phyloP scores from a whole-genome alignment of 2,113 vertebrate species.

The Crotalus tigris region DNA sequence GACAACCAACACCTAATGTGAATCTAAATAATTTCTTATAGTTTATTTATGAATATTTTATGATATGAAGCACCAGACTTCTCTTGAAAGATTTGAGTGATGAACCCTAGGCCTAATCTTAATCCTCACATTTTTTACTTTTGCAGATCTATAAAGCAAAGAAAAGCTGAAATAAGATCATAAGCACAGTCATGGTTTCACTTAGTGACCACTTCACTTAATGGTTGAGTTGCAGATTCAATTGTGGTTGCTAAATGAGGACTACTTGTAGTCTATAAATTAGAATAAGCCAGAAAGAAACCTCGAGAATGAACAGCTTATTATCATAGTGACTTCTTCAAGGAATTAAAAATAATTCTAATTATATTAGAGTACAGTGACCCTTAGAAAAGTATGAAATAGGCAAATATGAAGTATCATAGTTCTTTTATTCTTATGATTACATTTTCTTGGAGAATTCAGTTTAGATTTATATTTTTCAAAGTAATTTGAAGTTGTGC shows the following conservation, averaged over 20 bases:
- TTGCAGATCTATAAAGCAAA: background rate
- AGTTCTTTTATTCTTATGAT: slow-evolving; percentile 12
- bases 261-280: background rate
- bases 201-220: background rate
- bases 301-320: background rate
- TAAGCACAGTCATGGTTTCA: background rate
- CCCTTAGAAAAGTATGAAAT: background rate
- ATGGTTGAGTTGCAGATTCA: background rate
- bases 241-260: background rate
- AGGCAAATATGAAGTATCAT: background rate
- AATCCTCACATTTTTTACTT: background rate
- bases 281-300: background rate
- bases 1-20: too few species aligned
- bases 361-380: background rate
- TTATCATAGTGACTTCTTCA: background rate
- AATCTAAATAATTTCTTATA: background rate
- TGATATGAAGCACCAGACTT: background rate
- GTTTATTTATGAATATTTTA: background rate
- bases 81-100: background rate
- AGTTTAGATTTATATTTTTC: background rate
- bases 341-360: background rate
- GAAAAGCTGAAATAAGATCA: background rate
- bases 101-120: background rate
- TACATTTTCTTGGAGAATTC: background rate
- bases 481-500: background rate